These are phyloP conservation scores for Melieria omissa DNA, from an alignment of 2,888 invertebrate genomes.

Conservation along the genomic window DNA sequence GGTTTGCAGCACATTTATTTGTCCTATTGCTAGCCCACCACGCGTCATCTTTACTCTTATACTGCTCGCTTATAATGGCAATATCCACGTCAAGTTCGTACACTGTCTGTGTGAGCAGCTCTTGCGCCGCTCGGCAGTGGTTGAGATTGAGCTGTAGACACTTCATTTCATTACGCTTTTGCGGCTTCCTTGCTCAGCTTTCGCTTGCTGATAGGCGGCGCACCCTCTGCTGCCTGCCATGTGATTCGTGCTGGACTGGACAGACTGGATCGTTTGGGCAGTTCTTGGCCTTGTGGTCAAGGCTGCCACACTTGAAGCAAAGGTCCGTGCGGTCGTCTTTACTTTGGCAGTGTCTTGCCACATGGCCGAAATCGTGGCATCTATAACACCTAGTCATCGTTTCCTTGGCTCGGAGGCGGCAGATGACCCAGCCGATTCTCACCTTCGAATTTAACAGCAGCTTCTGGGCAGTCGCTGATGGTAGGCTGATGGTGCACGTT, in stretches of 20 bases:
- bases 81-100: constrained; percentile 9
- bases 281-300: not conserved
- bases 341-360: not conserved
- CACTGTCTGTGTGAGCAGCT: constrained; percentile 18
- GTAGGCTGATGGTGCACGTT: not conserved
- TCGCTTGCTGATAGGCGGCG: not conserved
- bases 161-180: too few relatives aligned
- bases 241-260: not conserved
- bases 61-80: constrained; percentile 21
- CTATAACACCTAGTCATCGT: not conserved
- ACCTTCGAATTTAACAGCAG: not conserved
- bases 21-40: constrained; percentile 4
- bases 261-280: not conserved
- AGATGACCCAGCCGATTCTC: not conserved
- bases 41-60: not conserved
- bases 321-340: not conserved
- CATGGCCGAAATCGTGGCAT: not conserved
- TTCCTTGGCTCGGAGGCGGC: not conserved
- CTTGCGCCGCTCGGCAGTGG: constrained; percentile 27
- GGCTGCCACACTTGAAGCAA: not conserved
- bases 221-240: not conserved
- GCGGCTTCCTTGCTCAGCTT: not conserved
- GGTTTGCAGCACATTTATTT: not conserved
- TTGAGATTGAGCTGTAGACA: constrained; percentile 25
- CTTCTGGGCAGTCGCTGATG: not conserved